Conservation (phyloP, 2,113 vertebrate species). For the Monarcha castaneiventris region DNA sequence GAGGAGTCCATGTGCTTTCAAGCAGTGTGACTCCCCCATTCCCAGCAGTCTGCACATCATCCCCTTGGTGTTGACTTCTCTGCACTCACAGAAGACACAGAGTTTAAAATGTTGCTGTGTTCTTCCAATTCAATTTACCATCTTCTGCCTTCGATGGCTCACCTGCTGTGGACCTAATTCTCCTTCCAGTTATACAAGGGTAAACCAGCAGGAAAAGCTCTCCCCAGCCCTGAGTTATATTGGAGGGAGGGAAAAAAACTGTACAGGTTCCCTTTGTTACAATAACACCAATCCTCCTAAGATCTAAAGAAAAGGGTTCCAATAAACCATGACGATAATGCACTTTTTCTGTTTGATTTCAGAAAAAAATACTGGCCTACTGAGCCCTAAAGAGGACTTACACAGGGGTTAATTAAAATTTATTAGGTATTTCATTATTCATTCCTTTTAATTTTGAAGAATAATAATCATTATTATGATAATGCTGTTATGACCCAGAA, state of each 20-base stretch:
- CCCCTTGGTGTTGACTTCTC: neutral
- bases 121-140: neutral
- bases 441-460: neutral
- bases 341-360: neutral
- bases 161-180: slow-evolving; percentile 20
- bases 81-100: neutral
- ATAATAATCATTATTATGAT: neutral
- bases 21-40: neutral
- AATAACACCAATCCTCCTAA: neutral
- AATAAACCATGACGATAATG: neutral
- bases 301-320: neutral
- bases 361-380: neutral
- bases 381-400: neutral
- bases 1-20: neutral
- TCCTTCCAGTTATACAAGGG: neutral
- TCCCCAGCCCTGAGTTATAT: fast-evolving
- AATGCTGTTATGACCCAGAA: neutral
- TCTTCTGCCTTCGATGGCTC: neutral
- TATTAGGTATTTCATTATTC: neutral
- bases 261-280: neutral
- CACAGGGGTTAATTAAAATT: neutral
- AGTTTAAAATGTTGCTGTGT: neutral
- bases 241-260: neutral
- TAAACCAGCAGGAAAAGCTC: neutral
- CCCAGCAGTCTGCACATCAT: neutral